phyloP scores from a whole-genome alignment of 1,140 invertebrate genomes.

The Drosophila pseudoananassae region DNA sequence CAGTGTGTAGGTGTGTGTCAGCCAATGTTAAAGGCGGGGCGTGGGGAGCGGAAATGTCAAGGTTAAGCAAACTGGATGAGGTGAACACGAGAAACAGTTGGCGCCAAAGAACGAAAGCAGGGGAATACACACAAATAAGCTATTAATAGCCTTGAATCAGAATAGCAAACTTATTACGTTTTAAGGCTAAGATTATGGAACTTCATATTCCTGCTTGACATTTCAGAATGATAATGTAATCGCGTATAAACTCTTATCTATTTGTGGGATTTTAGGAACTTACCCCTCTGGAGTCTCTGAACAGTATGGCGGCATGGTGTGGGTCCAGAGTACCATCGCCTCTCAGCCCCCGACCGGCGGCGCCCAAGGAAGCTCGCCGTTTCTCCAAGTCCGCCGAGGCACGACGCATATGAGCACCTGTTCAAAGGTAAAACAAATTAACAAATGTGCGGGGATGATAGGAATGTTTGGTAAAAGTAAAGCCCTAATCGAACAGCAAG shows the following conservation, averaged over 20 bases:
- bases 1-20: not conserved
- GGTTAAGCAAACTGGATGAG: constrained; percentile 2
- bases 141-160: not conserved
- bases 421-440: not conserved
- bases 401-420: constrained; percentile 90
- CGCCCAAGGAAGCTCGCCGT: constrained; percentile 89
- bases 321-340: constrained; percentile 88
- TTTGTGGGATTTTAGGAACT: constrained; percentile 84
- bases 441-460: too few relatives aligned
- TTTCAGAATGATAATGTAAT: not conserved
- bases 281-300: constrained; percentile 94
- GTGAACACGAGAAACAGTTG: not conserved
- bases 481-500: constrained; percentile 60
- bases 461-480: not conserved
- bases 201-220: not conserved
- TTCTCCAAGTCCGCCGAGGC: constrained; percentile 90
- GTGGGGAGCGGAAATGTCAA: constrained; percentile 1
- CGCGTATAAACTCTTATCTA: too few relatives aligned
- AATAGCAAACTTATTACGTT: not conserved
- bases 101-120: not conserved
- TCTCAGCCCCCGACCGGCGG: constrained; percentile 84
- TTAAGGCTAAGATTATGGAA: too few relatives aligned
- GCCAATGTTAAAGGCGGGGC: not conserved
- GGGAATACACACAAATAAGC: not conserved
- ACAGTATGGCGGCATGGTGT: constrained; percentile 93